Evolutionary conservation across 2,888 invertebrate genomes (phyloP).

Genomic region (Pachydiplax longipennis): DNA sequence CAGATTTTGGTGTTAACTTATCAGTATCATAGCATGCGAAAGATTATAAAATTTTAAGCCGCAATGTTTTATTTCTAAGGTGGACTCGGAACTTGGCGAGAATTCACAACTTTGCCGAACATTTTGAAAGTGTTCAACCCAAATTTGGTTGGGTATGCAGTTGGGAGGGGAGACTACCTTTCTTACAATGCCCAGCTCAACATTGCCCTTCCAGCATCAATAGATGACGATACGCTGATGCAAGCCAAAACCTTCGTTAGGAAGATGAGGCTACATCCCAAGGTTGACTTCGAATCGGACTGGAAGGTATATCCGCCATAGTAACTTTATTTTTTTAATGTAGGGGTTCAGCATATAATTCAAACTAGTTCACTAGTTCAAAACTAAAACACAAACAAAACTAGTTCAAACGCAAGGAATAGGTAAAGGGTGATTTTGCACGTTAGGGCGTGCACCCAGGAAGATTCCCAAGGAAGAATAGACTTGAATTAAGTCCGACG

Average conservation of each 20-base stretch:
- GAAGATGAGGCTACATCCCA: slow-evolving; percentile 68
- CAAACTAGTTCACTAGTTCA: too few species aligned
- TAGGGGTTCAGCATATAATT: too few species aligned
- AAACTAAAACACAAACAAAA: too few species aligned
- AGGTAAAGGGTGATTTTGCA: too few species aligned
- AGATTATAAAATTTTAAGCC: too few species aligned
- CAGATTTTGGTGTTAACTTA: too few species aligned
- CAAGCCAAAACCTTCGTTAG: slow-evolving; percentile 76
- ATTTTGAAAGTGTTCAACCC: slow-evolving; percentile 72
- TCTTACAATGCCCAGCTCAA: slow-evolving; percentile 67
- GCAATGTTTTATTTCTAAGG: slow-evolving; percentile 59
- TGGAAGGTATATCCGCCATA: slow-evolving; percentile 68
- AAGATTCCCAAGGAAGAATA: too few species aligned
- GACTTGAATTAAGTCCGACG: too few species aligned
- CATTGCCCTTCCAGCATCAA: slow-evolving; percentile 77
- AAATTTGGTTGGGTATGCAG: slow-evolving; percentile 68
- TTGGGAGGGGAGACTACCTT: slow-evolving; percentile 67
- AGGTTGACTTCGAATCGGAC: slow-evolving; percentile 68
- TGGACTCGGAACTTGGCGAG: slow-evolving; percentile 74
- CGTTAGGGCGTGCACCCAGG: too few species aligned
- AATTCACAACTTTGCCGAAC: slow-evolving; percentile 70
- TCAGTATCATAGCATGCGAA: too few species aligned
- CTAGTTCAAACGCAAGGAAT: too few species aligned
- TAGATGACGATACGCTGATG: slow-evolving; percentile 72
- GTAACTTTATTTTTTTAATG: too few species aligned